Evolutionary conservation across 92 coral and sea anemone genomes (phyloP), one percentile per base, ranked within the genome.

Genomic region (Bergia puertoricense): DNA sequence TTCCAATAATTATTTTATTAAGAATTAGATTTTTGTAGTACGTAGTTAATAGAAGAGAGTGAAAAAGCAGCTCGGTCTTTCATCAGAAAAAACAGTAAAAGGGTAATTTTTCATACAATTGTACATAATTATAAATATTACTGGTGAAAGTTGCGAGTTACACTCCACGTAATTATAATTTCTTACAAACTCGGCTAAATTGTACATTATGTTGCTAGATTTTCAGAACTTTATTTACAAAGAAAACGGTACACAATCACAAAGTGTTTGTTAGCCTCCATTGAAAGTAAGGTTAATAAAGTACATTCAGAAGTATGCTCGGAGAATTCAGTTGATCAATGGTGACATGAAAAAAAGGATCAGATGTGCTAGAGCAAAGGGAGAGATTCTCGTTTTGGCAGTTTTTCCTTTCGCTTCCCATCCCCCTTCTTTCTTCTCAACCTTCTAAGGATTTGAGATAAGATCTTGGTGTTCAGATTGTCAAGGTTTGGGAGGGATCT

Each of bases 51-150:
- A 80, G 50, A 50, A 74, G 6, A 7, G 41, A 42, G 39, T 46
- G 10, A 11, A 41, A 66, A 71, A 83, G 57, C 59, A 18, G 62
- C 65, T 23, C 59, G 2, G 16, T 13, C 59, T 69, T 84, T 69
- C 77, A 69, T 84, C 66, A 23, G 77, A 30, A 71, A 67, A 51
- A 79, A 79, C 18, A 84, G 66, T 69, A 72, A 84, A 71, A 43
- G 77, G 87, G 45, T 71, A 69, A 72, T 69, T 84, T 84, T 84
- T 84, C 87, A 84, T 84, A 73, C 45, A 84, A 69, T 84, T 84
- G 87, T 84, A 84, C 79, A 84, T 84, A 84, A 15, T 44, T 44
- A 67, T 69, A 83, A 44, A 76, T 76, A 76, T 76, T 43, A 69
- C 77, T 23, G 44, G 45, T 48, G 62, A 84, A 68, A 69, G 79